Conservation (phyloP, 37 sponge, comb jelly and placozoan genomes). For the Axinella damicornis region DNA sequence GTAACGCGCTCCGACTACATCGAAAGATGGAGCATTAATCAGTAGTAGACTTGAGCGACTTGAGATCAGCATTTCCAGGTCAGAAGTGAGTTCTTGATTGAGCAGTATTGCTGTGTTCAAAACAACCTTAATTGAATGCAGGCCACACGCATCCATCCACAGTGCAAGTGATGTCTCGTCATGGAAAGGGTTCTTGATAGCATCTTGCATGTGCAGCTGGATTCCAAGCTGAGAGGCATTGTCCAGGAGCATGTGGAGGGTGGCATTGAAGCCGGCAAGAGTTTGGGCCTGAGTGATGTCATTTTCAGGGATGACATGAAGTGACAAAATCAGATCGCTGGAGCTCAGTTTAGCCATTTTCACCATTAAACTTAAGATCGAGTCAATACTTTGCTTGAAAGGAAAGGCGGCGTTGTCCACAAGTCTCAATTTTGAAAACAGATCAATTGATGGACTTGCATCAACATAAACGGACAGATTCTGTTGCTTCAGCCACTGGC, state of each 20-base stretch:
- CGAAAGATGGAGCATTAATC: conserved; percentile 50
- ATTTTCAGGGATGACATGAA: conserved; percentile 29
- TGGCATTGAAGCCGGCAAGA: conserved; percentile 35
- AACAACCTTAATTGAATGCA: conserved; percentile 17
- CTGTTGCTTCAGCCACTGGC: conserved; percentile 36
- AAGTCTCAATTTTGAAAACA: conserved; percentile 46
- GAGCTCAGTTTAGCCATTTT: conserved; percentile 33
- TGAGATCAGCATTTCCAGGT: conserved; percentile 6
- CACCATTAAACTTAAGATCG: conserved; percentile 9
- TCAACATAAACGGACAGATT: conserved; percentile 45
- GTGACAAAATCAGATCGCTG: conserved; percentile 42
- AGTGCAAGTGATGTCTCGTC: conserved; percentile 9
- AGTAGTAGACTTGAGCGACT: conserved; percentile 22
- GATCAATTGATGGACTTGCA: conserved; percentile 51
- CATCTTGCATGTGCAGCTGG: conserved; percentile 57
- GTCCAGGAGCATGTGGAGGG: conserved; percentile 25
- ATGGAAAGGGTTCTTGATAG: conserved; percentile 41
- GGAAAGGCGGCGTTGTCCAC: conserved; percentile 10
- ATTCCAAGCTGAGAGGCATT: conserved; percentile 20
- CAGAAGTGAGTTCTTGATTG: not conserved
- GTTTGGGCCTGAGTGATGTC: conserved; percentile 5
- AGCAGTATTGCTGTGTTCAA: conserved; percentile 22
- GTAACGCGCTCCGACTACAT: conserved; percentile 22
- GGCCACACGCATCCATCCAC: conserved; percentile 11
- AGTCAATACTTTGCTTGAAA: conserved; percentile 6